Conservation (phyloP, 2,888 invertebrate genomes). For the Eudemis profundana region DNA sequence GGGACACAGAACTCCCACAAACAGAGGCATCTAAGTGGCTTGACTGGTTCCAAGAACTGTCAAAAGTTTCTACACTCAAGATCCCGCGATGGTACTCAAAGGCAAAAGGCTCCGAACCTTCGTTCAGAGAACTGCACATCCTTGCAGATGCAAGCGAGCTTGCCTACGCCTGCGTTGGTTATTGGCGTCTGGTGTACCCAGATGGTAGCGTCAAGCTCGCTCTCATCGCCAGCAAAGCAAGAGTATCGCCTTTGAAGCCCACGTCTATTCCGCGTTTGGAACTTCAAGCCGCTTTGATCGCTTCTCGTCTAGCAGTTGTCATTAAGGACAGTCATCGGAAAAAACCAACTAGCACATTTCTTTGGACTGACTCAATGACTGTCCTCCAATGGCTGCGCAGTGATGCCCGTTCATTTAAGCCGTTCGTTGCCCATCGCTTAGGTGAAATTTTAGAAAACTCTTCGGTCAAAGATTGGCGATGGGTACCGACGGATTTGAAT, state of each 20-base stretch:
- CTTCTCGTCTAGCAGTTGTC: slow-evolving; percentile 22
- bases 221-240: slow-evolving; percentile 35
- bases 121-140: no score
- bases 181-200: slow-evolving; percentile 9
- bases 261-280: slow-evolving; percentile 35
- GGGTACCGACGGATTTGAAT: slow-evolving; percentile 45
- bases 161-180: not conserved
- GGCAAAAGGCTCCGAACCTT: slow-evolving; percentile 9
- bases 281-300: slow-evolving; percentile 31
- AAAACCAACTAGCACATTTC: not conserved
- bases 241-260: slow-evolving; percentile 29
- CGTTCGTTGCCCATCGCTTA: no score
- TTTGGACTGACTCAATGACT: no score
- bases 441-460: slow-evolving; percentile 46
- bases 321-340: slow-evolving; percentile 18
- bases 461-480: slow-evolving; percentile 40
- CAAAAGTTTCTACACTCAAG: slow-evolving; percentile 1
- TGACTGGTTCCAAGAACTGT: slow-evolving; percentile 12
- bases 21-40: slow-evolving; percentile 5
- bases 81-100: slow-evolving; percentile 3
- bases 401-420: no score
- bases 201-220: slow-evolving; percentile 12
- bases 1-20: slow-evolving; percentile 9
- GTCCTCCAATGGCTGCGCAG: no score
- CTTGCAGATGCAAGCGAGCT: slow-evolving; percentile 37